phyloP scores from a whole-genome alignment of 2,888 invertebrate species.

The Cryptosula pallasiana region DNA sequence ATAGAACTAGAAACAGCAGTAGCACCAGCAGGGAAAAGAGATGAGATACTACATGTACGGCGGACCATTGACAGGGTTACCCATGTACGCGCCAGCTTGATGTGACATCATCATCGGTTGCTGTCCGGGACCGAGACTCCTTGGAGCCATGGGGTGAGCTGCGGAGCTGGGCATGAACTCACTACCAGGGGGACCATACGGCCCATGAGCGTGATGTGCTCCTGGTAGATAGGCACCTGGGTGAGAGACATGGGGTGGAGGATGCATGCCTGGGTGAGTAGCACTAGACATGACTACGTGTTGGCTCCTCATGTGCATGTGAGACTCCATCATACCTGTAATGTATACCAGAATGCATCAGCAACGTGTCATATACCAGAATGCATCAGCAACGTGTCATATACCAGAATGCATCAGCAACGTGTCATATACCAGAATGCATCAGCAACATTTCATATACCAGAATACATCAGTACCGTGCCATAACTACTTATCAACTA shows the following conservation, averaged over 20 bases:
- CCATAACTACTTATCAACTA: too few species aligned
- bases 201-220: background rate
- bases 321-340: conserved; percentile 11
- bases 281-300: background rate
- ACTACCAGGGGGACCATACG: background rate
- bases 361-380: too few species aligned
- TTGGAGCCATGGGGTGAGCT: background rate
- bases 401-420: too few species aligned
- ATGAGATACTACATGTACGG: background rate
- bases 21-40: too few species aligned
- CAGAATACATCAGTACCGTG: too few species aligned
- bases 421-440: too few species aligned
- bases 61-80: background rate
- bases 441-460: too few species aligned
- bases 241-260: background rate
- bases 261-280: background rate
- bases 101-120: conserved; percentile 12
- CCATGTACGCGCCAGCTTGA: conserved; percentile 17
- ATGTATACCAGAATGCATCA: too few species aligned
- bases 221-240: background rate
- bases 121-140: background rate
- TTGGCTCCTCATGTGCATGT: conserved; percentile 19
- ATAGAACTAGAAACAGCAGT: too few species aligned
- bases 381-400: too few species aligned
- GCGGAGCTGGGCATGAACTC: background rate